These are phyloP conservation scores for Brachionus angularis DNA, from an alignment of 1,140 invertebrate genomes.

Conservation along the genomic window DNA sequence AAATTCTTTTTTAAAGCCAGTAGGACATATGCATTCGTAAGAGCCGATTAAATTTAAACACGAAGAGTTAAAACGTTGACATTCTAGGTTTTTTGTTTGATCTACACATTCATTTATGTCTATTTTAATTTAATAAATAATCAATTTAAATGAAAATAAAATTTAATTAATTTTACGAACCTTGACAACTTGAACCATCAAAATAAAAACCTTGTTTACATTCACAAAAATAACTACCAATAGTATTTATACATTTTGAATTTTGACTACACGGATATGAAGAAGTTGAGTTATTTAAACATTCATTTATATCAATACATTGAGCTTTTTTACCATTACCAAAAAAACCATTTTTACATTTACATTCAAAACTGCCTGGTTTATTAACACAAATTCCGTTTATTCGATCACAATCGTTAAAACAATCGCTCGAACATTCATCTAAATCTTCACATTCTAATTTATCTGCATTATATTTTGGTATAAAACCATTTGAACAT, in stretches of 20 bases:
- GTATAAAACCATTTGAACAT: constrained; percentile 4
- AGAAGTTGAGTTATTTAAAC: neutral
- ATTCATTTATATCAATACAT: constrained; percentile 29
- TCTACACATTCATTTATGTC: constrained; percentile 43
- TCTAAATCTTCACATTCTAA: constrained; percentile 26
- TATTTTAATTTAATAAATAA: neutral
- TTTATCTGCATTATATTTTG: neutral
- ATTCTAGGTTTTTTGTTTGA: neutral
- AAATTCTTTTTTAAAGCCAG: constrained; percentile 6
- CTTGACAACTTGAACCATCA: neutral
- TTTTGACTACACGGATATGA: neutral
- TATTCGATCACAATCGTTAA: constrained; percentile 20
- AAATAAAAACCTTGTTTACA: neutral
- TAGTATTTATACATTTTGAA: constrained; percentile 11
- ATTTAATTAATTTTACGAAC: neutral
- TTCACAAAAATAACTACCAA: constrained; percentile 24
- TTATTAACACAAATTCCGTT: neutral
- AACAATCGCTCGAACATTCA: constrained; percentile 12
- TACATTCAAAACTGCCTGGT: constrained; percentile 1
- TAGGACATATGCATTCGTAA: constrained; percentile 24
- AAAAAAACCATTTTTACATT: constrained; percentile 1
- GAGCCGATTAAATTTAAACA: constrained; percentile 33
- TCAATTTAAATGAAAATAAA: neutral
- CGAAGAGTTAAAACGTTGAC: neutral
- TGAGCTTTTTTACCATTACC: neutral